A percentile compares a stretch with the other conserved stretches of the same genome.
Evolutionary conservation across 2,797 vertebrate species (phyloP).

Genomic region (Microhierax caerulescens): DNA sequence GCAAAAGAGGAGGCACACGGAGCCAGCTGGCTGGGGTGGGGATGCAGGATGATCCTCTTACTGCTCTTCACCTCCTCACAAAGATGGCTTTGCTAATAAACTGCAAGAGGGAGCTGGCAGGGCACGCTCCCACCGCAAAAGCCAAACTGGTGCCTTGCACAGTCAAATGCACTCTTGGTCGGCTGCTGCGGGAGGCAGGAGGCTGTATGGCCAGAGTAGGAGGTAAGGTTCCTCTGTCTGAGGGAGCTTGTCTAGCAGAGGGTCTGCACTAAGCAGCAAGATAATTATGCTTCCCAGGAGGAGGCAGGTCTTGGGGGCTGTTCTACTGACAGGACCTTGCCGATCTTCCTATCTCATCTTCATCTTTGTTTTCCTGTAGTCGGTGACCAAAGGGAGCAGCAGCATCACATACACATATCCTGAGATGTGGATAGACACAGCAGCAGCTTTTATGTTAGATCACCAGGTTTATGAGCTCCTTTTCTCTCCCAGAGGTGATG

Average conservation of each 20-base stretch:
- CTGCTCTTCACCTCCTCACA: neutral
- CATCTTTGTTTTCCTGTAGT: neutral
- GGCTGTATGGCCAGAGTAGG: accelerated
- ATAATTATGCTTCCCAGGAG: neutral
- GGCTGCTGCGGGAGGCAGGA: neutral
- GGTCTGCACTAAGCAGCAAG: neutral
- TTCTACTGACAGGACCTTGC: neutral
- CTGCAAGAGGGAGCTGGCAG: accelerated
- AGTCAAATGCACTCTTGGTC: accelerated
- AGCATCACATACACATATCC: neutral
- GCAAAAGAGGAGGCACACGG: neutral
- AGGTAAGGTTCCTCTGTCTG: neutral
- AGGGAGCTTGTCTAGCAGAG: neutral
- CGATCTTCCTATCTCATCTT: neutral
- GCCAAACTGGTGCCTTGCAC: neutral
- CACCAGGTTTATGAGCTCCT: neutral
- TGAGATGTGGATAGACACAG: neutral
- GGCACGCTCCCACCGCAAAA: neutral
- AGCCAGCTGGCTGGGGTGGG: neutral
- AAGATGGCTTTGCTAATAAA: neutral
- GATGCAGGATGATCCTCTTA: neutral
- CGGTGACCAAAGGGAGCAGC: neutral
- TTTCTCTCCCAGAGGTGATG: neutral
- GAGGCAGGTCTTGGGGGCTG: neutral
- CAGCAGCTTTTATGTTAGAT: neutral